phyloP scores from a whole-genome alignment of 2,113 vertebrate genomes.

The Boleophthalmus pectinirostris region DNA sequence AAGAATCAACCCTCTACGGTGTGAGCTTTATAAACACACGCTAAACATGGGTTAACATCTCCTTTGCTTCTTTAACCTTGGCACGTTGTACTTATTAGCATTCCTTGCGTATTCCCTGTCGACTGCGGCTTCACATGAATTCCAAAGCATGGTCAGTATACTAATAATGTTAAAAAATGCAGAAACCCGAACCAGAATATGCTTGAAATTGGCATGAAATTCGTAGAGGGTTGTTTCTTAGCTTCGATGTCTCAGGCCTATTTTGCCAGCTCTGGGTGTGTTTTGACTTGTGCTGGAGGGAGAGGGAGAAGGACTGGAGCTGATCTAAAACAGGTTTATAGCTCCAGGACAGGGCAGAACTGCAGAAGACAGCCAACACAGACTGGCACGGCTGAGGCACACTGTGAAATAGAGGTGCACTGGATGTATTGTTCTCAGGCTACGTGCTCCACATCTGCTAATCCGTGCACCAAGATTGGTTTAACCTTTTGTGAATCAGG shows the following conservation, averaged over 20 bases:
- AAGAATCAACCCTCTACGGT: neutral
- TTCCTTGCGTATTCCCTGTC: neutral
- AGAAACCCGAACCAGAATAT: conserved; percentile 2
- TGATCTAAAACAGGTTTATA: conserved; percentile 21
- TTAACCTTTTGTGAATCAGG: neutral
- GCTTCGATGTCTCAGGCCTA: neutral
- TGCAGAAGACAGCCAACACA: neutral
- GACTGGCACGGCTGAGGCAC: conserved; percentile 17
- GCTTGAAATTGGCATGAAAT: conserved; percentile 5
- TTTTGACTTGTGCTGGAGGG: conserved; percentile 17
- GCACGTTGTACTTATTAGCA: neutral
- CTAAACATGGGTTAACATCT: conserved; percentile 6
- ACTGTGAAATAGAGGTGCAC: conserved; percentile 12
- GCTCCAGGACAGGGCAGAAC: conserved; percentile 26
- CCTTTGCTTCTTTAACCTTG: neutral
- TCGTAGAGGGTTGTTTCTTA: neutral
- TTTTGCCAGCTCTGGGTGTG: conserved; percentile 17
- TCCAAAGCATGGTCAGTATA: neutral
- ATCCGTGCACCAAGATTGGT: conserved; percentile 14
- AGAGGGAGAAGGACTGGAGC: conserved; percentile 10
- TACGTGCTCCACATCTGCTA: conserved; percentile 19
- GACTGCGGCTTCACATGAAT: neutral
- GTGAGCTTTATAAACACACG: conserved; percentile 9
- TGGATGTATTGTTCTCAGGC: conserved; percentile 4
- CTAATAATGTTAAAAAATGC: neutral